These are phyloP conservation scores for Cheirogaleus medius DNA, from an alignment of 2,113 vertebrate genomes.

Conservation along the genomic window DNA sequence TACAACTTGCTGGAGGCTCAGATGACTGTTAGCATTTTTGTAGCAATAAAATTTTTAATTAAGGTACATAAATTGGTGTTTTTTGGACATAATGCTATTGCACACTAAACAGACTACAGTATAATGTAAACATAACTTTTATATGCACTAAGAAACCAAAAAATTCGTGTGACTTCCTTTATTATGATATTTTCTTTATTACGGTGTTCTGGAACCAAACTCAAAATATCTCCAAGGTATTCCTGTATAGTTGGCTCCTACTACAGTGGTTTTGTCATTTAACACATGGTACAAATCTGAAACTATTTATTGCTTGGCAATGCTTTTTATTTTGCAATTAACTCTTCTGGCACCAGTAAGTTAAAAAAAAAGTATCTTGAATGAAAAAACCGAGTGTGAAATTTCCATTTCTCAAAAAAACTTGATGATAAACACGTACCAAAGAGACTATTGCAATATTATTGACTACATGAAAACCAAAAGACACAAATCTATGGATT, in stretches of 20 bases:
- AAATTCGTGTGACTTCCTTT: background rate
- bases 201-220: background rate
- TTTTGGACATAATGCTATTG: too few species aligned
- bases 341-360: background rate
- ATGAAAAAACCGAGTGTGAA: background rate
- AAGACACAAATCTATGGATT: background rate
- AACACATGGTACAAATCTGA: background rate
- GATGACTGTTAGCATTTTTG: too few species aligned
- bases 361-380: background rate
- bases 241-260: background rate
- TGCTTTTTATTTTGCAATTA: background rate
- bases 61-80: too few species aligned
- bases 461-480: background rate
- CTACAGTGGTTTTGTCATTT: background rate
- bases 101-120: too few species aligned
- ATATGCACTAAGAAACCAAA: background rate
- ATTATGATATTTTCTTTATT: background rate
- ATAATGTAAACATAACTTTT: too few species aligned
- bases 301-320: background rate
- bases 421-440: background rate
- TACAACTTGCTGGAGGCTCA: too few species aligned
- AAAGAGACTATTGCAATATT: background rate
- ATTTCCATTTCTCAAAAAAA: background rate
- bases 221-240: background rate
- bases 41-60: too few species aligned